Percentiles rank a stretch among this genome's conserved stretches.
phyloP scores from a whole-genome alignment of 2,113 vertebrate species.

The Anolis carolinensis region DNA sequence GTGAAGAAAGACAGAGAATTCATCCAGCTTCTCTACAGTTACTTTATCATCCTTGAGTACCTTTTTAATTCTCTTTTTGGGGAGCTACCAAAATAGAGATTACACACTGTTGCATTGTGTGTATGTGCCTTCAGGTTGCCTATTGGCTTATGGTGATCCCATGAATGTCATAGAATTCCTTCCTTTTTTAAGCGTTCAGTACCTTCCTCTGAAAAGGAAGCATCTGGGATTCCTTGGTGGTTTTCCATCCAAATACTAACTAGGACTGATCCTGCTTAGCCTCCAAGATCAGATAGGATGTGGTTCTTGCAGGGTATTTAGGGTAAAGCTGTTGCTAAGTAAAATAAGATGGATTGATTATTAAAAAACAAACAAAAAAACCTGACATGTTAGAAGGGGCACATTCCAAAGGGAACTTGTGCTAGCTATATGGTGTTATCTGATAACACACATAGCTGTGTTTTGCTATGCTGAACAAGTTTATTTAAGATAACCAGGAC shows the following conservation, averaged over 20 bases:
- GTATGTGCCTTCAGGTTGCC: too few species aligned
- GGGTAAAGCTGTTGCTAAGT: background rate
- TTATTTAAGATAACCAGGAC: background rate
- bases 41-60: background rate
- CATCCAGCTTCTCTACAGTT: background rate
- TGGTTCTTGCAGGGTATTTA: too few species aligned
- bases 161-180: too few species aligned
- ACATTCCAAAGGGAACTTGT: background rate
- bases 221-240: too few species aligned
- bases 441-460: background rate
- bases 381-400: background rate
- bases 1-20: background rate
- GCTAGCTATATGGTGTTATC: background rate
- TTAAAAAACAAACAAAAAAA: background rate
- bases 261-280: too few species aligned
- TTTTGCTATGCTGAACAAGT: constrained; percentile 6
- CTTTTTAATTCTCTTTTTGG: background rate
- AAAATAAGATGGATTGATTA: background rate
- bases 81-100: background rate
- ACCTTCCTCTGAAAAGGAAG: too few species aligned
- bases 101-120: background rate
- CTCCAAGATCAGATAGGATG: too few species aligned
- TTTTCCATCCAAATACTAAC: too few species aligned
- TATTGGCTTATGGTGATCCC: too few species aligned
- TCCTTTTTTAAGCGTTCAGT: too few species aligned